Evolutionary conservation across 2,113 vertebrate genomes (phyloP), one percentile per base, ranked within the genome.

Genomic region (Neodon shergylaensis): DNA sequence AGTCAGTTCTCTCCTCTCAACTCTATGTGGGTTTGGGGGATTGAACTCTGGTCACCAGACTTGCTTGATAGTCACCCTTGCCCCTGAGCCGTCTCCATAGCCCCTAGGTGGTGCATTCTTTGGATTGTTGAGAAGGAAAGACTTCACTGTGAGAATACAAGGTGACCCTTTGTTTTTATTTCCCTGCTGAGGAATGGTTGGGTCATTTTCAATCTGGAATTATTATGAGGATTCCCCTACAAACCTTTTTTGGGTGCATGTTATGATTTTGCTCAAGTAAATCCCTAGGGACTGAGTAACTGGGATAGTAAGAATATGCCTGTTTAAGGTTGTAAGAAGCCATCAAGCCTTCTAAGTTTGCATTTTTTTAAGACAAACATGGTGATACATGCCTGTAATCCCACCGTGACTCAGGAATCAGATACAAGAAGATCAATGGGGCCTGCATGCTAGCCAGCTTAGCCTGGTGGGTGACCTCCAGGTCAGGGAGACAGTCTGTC

Each of bases 251-350:
- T 42, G 91, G 26, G 47, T 4, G 17, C 44, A 58, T 19, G 6
- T 68, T 95, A 93, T 82, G 33, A 72, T 83, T 95, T 94, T 12
- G 31, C 33, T 68, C 65, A 42, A 39, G 9, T 36, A 77, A 54
- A 70, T 33, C 39, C 16, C 36, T 86, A 49, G 24, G 44, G 39
- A 78, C 52, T 52, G 14, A 93, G 77, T 44, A 81, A 21, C 74
- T 78, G 44, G 72, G 14, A 17, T 49, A 44, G 19, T 11, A n/a
- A 42, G 12, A 83, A 73, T 26, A 65, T 24, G 1, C 17, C 19
- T 66, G 42, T 58, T 85, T 77, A 39, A 28, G 26, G 77, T 83
- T 92, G 73, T 61, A 85, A 73, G 44, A 81, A 61, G n/a, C 39
- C 7, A 82, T 52, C 63, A 81, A 61, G n/a, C 39, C 7, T 86